Evolutionary conservation across 2,113 vertebrate genomes (phyloP).

Genomic region (Geococcyx californianus): DNA sequence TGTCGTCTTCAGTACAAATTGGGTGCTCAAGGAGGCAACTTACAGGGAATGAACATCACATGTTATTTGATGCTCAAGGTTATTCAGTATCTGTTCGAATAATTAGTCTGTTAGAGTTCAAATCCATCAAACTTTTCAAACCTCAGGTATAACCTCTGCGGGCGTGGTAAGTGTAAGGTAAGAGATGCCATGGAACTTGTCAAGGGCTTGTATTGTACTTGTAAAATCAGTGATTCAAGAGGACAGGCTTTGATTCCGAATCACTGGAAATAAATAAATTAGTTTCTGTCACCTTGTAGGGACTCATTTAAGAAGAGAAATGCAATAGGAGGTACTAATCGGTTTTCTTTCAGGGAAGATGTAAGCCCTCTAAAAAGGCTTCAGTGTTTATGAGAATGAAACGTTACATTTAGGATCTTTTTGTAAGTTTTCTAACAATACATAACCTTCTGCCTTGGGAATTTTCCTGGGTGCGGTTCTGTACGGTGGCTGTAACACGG

Average conservation of each 20-base stretch:
- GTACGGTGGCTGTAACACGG: accelerated
- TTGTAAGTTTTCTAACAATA: background rate
- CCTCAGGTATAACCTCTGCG: background rate
- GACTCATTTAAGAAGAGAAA: background rate
- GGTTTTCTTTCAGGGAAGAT: background rate
- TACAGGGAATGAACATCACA: background rate
- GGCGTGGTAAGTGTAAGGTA: background rate
- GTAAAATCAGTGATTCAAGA: background rate
- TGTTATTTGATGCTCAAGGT: background rate
- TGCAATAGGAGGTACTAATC: background rate
- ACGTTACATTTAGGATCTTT: background rate
- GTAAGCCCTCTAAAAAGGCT: background rate
- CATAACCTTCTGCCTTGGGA: background rate
- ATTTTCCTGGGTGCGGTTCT: background rate
- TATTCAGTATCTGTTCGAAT: background rate
- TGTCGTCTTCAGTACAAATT: background rate
- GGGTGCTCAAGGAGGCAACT: background rate
- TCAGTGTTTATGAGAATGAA: background rate
- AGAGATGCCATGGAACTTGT: background rate
- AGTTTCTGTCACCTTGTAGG: background rate
- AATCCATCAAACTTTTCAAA: background rate
- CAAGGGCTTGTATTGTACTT: background rate
- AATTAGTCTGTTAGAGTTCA: background rate
- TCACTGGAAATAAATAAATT: background rate
- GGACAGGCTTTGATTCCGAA: background rate